Base-by-base conservation (phyloP, 2,113 vertebrate species). In the Oryzias woworae region DNA sequence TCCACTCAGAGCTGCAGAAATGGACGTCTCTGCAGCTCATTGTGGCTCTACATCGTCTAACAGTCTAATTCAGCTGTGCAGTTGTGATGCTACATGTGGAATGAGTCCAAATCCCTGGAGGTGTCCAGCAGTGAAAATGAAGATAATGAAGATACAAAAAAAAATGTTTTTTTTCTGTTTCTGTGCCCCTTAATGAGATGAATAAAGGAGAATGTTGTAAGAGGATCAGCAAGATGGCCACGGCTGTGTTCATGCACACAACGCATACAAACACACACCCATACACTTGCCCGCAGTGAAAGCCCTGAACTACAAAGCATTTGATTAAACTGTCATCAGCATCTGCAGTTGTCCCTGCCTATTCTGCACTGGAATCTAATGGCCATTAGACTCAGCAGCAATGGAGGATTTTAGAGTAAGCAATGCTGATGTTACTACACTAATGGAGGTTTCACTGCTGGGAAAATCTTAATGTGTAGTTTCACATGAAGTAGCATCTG, bases 401-500 rank as follows among this genome's bases (percentile, higher is more conserved):
- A 75, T 36, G 46, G 65, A 65, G 66, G 60, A 60, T 52, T 75
- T 77, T 69, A 71, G 65, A 84, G 69, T 75, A 75, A 77, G 66
- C 73, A 53, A 26, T 26, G 65, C 75, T 75, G 63, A 83, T 78
- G 75, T 69, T 58, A 31, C 53, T 58, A 31, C 53, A 54, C 75
- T 81, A 84, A 85, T 85, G 69, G 83, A 81, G 68, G 81, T 73
- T 81, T 82, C 77, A 81, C 77, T 44, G 54, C 49, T 60, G 61
- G 75, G 67, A 72, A 78, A 63, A 67, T 75, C 45, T 64, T 72
- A 73, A 76, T 56, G 77, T 47, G 73, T 49, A 20, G 63, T 62
- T 49, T 56, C 69, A 80, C 73, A 56, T 47, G 52, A 66, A 63
- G 49, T 78, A 71, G 77, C 79, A 74, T 71, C 70, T 41, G 48